phyloP scores from a whole-genome alignment of 2,113 vertebrate species.

The Loxodonta africana region DNA sequence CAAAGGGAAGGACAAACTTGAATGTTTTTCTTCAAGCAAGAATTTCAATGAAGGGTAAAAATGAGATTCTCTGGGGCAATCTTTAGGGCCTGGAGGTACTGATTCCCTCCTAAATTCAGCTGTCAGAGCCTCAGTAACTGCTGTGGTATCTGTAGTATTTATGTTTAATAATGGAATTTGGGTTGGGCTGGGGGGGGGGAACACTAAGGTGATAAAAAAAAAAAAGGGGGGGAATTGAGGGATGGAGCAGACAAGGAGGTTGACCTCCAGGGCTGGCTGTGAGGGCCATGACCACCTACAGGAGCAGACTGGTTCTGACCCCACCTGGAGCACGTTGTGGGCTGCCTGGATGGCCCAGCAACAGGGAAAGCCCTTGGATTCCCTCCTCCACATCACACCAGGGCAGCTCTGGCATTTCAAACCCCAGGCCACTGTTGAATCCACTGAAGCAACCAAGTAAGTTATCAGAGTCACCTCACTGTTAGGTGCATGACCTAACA shows the following conservation, averaged over 20 bases:
- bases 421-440: neutral
- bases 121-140: neutral
- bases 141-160: neutral
- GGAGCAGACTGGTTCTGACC: neutral
- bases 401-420: neutral
- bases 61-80: constrained; percentile 20
- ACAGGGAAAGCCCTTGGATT: neutral
- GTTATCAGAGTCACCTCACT: neutral
- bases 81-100: neutral
- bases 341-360: neutral
- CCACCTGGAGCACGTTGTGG: neutral
- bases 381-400: neutral
- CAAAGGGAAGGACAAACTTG: neutral
- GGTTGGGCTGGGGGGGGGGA: neutral
- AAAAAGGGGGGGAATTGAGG: neutral
- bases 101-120: constrained; percentile 41
- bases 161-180: constrained; percentile 40
- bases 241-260: neutral
- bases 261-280: neutral
- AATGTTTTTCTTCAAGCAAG: constrained; percentile 33
- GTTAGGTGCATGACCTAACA: neutral
- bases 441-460: neutral
- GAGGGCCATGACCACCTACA: neutral
- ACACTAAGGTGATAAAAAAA: neutral
- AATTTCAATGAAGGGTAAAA: constrained; percentile 28